Base-by-base conservation (phyloP, 2,888 invertebrate genomes). In the Bimastos eiseni region DNA sequence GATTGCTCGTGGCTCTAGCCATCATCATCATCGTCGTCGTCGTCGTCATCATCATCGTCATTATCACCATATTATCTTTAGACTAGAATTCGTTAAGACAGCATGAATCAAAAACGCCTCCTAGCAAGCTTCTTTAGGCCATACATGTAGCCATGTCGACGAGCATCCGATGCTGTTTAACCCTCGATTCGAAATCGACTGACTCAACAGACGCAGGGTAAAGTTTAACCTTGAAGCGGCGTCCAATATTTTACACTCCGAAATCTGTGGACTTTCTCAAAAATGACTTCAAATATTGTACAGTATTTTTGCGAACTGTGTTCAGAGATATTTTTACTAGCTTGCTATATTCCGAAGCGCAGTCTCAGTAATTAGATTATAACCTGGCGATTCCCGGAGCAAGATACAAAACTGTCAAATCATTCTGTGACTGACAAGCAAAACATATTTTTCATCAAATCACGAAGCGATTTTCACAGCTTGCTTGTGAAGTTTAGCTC, bases 21-120 rank as follows among this genome's bases (percentile, higher is more conserved):
- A 70, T 70, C 30, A 70, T 70, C 86, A 36, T 86, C 36, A 86
- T 86, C 86, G 30, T 86, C 86, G 36, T 86, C 86, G 30, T 86
- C 36, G 36, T 86, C 86, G 21, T 34, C 84, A 84, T 84, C 84
- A 13, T 84, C 84, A 84, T 84, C 84, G 21, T 84, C 84, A 84
- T 84, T 21, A 41, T 86, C 86, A 34, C 17, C 86, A 36, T 30
- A 8, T n/a, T 70, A 5, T 24, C 49, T 11, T 49, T 49, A 24
- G 49, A 70, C 70, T 70, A n/a, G 13, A 70, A 70, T 70, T 70
- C 30, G n/a, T n/a, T 70, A 70, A 70, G 30, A 70, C n/a, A 11
- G 4, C 0, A 11, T 11, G 70, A 70, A n/a, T 4, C 11, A n/a
- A 70, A 49, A 70, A n/a, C 70, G n/a, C n/a, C 70, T 70, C n/a